Percentiles rank a stretch among this genome's conserved stretches.
Evolutionary conservation across 2,797 vertebrate species (phyloP).

Genomic region (Sebastes matsubarae): DNA sequence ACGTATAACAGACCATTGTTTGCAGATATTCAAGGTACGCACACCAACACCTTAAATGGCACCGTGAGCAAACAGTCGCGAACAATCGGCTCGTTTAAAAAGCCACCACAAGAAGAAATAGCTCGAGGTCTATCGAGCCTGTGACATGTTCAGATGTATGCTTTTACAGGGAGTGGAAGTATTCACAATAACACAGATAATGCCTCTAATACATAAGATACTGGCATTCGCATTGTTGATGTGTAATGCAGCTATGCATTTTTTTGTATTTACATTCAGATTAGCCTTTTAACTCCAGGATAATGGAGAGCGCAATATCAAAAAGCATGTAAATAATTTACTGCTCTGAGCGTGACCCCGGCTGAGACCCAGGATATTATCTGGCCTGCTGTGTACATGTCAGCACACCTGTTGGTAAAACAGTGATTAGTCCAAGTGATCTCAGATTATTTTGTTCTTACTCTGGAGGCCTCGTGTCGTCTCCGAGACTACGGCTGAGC

Average conservation of each 20-base stretch:
- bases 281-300: background rate
- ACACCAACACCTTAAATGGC: background rate
- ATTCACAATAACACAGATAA: background rate
- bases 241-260: background rate
- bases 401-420: constrained; percentile 27
- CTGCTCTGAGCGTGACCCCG: background rate
- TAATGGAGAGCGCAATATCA: background rate
- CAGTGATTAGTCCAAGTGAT: background rate
- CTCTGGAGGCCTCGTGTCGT: constrained; percentile 93
- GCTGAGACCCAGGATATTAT: constrained; percentile 3
- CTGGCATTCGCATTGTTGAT: too few relatives aligned
- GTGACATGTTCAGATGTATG: background rate
- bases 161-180: background rate
- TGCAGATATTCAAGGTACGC: background rate
- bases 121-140: background rate
- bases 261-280: background rate
- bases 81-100: background rate
- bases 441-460: constrained; percentile 77
- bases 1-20: constrained; percentile 9
- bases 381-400: constrained; percentile 12
- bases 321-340: constrained; percentile 48
- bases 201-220: too few relatives aligned
- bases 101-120: background rate
- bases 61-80: background rate
- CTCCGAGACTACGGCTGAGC: constrained; percentile 91